Base-by-base conservation (phyloP, 2,113 vertebrate genomes). In the Myocastor coypus region DNA sequence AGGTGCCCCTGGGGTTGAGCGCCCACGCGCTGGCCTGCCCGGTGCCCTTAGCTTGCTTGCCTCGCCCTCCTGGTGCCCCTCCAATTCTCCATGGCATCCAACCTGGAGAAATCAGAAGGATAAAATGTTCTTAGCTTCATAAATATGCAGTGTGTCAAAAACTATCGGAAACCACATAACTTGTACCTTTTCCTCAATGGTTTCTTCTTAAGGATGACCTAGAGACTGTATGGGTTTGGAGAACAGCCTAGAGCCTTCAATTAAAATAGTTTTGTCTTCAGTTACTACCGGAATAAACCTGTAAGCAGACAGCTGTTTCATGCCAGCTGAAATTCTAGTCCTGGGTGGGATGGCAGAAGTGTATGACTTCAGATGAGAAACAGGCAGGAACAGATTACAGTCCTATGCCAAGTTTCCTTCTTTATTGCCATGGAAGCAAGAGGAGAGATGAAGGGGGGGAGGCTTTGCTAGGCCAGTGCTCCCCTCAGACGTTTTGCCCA, bases 341-440 rank as follows among this genome's bases (percentile, higher is more conserved):
- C 91, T 96, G 94, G 96, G 97, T 97, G 97, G 97, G 97, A 97
- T 92, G 75, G 93, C 87, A 94, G 86, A 96, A 95, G 94, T 95
- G 93, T 96, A 94, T 83, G 64, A 92, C 90, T 91, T 78, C 89
- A 95, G 95, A 96, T 55, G 89, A 96, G 89, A 97, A 96, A 89
- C 93, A 94, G 93, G 87, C 95, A 94, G 94, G 69, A 94, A 95
- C 89, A 77, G 96, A 97, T 93, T 89, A 87, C 55, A 84, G 71
- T 83, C 87, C 77, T 22, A 89, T 57, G 95, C 97, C 97, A 96
- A 95, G 94, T 96, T 97, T 89, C 94, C 88, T 89, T 92, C 96
- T 91, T 86, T 91, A 94, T 96, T 93, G 73, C 90, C 95, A 94
- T 90, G 95, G 97, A 97, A 96, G 94, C 96, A 84, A 82, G 69